Evolutionary conservation across 2,113 vertebrate species (phyloP).

Genomic region (Glareola pratincola): DNA sequence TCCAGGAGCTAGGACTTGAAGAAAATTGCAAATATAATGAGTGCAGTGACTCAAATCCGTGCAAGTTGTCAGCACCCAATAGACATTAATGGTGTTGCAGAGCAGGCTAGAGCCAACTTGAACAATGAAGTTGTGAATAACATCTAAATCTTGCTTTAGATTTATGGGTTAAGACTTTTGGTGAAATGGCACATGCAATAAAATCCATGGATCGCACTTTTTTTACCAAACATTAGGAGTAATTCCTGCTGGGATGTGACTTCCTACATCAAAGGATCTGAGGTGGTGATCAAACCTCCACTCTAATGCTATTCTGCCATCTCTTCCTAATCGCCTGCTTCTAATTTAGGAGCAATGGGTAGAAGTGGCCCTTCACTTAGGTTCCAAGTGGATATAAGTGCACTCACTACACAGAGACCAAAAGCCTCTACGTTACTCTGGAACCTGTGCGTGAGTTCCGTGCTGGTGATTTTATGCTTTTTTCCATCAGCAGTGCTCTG

Average conservation of each 20-base stretch:
- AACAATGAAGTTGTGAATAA: neutral
- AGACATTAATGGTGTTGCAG: neutral
- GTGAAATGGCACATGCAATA: neutral
- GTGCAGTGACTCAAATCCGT: neutral
- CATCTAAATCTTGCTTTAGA: neutral
- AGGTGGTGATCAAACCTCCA: neutral
- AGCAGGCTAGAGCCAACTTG: neutral
- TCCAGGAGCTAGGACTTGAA: neutral
- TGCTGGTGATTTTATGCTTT: neutral
- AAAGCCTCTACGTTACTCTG: rapidly evolving
- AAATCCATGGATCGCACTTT: neutral
- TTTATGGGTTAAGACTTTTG: neutral
- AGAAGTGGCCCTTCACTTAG: neutral
- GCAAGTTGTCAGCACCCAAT: neutral
- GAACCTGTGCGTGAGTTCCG: neutral
- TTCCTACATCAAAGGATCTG: neutral
- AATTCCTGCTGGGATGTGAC: neutral
- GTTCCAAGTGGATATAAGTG: rapidly evolving
- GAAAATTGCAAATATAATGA: neutral
- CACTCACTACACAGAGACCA: neutral
- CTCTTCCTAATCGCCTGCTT: neutral
- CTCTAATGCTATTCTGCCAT: rapidly evolving
- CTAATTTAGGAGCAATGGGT: neutral
- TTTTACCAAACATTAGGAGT: neutral
- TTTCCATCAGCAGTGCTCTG: neutral